Base-by-base conservation (phyloP, 1,140 invertebrate genomes). In the Thereuonema tuberculata region DNA sequence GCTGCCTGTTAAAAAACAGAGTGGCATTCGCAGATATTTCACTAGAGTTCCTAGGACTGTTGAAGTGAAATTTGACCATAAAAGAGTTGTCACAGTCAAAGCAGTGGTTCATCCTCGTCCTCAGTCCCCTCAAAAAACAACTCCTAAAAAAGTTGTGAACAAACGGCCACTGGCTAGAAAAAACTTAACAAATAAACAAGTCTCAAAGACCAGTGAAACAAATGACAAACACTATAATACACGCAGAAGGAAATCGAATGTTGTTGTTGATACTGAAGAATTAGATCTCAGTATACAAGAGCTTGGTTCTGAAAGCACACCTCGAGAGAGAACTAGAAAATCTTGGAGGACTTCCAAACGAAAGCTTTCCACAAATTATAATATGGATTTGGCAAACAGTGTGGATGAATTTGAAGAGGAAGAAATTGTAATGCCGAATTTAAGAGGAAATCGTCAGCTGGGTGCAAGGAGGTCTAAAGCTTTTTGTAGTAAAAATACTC, bases 51-150 rank as follows among this genome's bases (percentile, higher is more conserved):
- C 53, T 9, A 26, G 53, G 15, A 55, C 53, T 12, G 53, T 55
- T 3, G 53, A 55, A 28, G 53, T 55, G 12, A 55, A 55, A 55
- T 55, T 55, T 29, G 53, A 55, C 21, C 53, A 55, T 29, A 55
- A 55, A 29, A 12, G 53, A 12, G 5, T 55, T 3, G 53, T 55
- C 2, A 55, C 53, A 9, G 53, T 55, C 3, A 55, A 14, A 29
- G 53, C 53, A 12, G 53, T 55, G 5, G 53, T 55, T 3, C 53
- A 55, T 55, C 53, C 53, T 12, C 53, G 27, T 9, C 53, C 53
- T 14, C 53, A 55, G 53, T 55, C 53, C 3, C 28, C 53, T 29
- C 24, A 29, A 3, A 55, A 55, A 23, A 3, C 21, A 25, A 3
- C 53, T 17, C 14, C 23, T 3, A 55, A 55, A 29, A 55, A 55